Evolutionary conservation across 2,797 vertebrate species (phyloP).

Genomic region (Anguilla pacifica): DNA sequence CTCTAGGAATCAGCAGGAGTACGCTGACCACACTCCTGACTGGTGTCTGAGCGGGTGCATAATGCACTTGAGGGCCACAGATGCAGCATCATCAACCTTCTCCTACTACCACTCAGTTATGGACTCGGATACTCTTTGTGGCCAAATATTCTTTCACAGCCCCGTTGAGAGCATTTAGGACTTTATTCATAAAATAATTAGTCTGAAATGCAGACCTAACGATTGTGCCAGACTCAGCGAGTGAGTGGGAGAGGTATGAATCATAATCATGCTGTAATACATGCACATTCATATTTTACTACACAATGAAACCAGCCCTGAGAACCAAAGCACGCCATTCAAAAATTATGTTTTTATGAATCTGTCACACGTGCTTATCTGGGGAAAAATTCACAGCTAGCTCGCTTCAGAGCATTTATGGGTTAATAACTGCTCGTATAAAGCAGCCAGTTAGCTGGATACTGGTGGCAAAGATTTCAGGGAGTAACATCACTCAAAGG

Average conservation of each 20-base stretch:
- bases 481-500: too few species aligned
- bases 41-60: background rate
- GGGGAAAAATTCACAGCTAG: background rate
- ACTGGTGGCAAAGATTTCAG: too few species aligned
- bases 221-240: background rate
- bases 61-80: background rate
- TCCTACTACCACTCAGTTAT: background rate
- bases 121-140: background rate
- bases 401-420: too few species aligned
- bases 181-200: background rate
- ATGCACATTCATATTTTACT: background rate
- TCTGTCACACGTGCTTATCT: background rate
- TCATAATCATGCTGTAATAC: background rate
- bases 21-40: background rate
- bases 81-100: background rate
- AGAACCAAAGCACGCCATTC: background rate
- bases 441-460: too few species aligned
- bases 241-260: background rate
- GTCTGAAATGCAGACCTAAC: background rate
- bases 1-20: background rate
- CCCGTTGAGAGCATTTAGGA: constrained; percentile 1
- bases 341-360: background rate
- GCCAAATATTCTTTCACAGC: background rate
- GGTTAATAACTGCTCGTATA: too few species aligned
- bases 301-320: background rate